Percentiles rank a stretch among this genome's conserved stretches.
phyloP scores from a whole-genome alignment of 2,888 invertebrate genomes.

The Pollenia labialis region DNA sequence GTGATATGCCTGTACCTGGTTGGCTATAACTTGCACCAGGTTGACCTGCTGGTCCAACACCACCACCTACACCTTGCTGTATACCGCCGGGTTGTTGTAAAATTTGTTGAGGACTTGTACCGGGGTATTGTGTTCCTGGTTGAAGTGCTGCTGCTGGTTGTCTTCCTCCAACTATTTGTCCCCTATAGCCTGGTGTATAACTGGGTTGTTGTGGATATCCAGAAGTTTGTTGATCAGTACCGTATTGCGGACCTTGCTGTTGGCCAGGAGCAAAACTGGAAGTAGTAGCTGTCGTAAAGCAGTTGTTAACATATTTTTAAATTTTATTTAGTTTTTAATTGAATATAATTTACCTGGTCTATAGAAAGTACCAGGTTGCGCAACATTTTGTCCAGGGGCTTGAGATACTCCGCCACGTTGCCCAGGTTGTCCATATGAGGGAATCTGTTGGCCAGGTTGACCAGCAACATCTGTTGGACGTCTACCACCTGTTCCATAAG shows the following conservation, averaged over 20 bases:
- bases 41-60: constrained; percentile 12
- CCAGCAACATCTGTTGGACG: constrained; percentile 47
- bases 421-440: constrained; percentile 43
- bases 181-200: constrained; percentile 54
- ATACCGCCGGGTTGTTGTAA: constrained; percentile 47
- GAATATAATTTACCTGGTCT: constrained; percentile 28
- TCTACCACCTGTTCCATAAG: constrained; percentile 36
- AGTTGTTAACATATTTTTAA: too few species aligned
- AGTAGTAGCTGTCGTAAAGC: constrained; percentile 25
- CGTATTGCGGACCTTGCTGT: constrained; percentile 52
- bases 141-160: constrained; percentile 53
- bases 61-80: constrained; percentile 53
- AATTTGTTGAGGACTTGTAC: constrained; percentile 52
- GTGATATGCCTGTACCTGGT: constrained; percentile 31
- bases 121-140: constrained; percentile 54
- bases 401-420: constrained; percentile 26
- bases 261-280: constrained; percentile 60
- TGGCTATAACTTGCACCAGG: constrained; percentile 39
- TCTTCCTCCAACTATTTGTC: constrained; percentile 42
- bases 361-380: constrained; percentile 48
- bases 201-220: constrained; percentile 65
- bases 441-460: constrained; percentile 24
- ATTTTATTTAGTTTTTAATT: neutral
- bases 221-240: constrained; percentile 62
- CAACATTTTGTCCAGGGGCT: constrained; percentile 24